Percentiles rank a stretch among this genome's conserved stretches.
phyloP scores from a whole-genome alignment of 2,113 vertebrate genomes.

The Sterna hirundo region DNA sequence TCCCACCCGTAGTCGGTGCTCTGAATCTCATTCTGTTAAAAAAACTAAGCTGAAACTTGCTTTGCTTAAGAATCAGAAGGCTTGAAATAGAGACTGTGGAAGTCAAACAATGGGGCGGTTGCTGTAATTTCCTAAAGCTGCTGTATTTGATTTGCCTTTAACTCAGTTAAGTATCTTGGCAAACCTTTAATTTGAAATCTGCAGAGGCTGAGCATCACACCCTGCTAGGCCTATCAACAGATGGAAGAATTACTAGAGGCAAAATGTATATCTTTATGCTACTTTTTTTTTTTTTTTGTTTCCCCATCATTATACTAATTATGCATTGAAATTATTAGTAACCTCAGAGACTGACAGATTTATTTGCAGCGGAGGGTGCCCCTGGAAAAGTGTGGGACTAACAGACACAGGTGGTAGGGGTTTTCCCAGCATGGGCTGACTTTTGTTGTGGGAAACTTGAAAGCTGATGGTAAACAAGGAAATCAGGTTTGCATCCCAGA shows the following conservation, averaged over 20 bases:
- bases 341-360: not conserved
- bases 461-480: not conserved
- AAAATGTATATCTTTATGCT: constrained; percentile 29
- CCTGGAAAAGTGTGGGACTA: not conserved
- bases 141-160: constrained; percentile 40
- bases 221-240: constrained; percentile 46
- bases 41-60: not conserved
- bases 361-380: not conserved
- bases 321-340: not conserved
- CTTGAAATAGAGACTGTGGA: not conserved
- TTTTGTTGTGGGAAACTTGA: not conserved
- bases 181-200: constrained; percentile 31
- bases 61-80: not conserved
- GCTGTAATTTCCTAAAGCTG: constrained; percentile 25
- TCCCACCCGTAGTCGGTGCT: not conserved
- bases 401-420: not conserved
- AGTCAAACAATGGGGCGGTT: not conserved
- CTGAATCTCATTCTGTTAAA: not conserved
- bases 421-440: not conserved
- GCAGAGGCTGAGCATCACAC: constrained; percentile 31
- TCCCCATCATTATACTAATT: not conserved
- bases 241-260: constrained; percentile 38
- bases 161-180: constrained; percentile 35
- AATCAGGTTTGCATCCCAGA: not conserved
- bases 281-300: not conserved